These are phyloP conservation scores for Loris lydekkerianus DNA, from an alignment of 2,797 vertebrate genomes.

Conservation along the genomic window DNA sequence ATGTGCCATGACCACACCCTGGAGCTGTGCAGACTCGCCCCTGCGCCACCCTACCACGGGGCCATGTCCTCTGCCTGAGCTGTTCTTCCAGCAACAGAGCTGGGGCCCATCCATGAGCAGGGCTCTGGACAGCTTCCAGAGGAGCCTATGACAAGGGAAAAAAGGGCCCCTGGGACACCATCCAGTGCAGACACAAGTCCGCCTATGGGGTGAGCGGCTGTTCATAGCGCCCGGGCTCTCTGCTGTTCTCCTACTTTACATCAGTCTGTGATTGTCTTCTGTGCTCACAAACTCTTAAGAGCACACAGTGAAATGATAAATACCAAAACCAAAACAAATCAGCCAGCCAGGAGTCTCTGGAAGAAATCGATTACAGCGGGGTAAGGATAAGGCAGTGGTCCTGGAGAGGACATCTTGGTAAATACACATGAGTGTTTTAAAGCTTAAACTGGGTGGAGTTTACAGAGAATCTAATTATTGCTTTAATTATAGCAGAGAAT, in stretches of 20 bases:
- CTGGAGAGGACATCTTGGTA: background rate
- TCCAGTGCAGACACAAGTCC: background rate
- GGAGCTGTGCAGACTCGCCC: background rate
- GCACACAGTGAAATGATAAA: background rate
- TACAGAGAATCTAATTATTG: background rate
- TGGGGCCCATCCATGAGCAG: background rate
- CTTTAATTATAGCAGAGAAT: background rate
- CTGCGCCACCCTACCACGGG: background rate
- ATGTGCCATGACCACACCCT: rapidly evolving
- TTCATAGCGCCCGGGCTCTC: background rate
- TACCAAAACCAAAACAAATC: background rate
- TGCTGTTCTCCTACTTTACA: background rate
- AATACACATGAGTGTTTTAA: background rate
- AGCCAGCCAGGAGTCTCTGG: background rate
- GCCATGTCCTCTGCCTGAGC: background rate
- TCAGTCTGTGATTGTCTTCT: rapidly evolving
- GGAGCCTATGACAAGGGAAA: background rate
- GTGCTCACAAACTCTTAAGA: background rate
- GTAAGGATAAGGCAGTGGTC: background rate
- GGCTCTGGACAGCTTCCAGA: background rate
- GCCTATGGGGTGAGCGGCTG: background rate
- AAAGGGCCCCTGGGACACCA: background rate
- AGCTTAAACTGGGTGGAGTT: background rate
- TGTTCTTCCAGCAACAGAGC: background rate
- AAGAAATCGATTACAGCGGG: background rate